A percentile compares a stretch with the other conserved stretches of the same genome.
phyloP scores from a whole-genome alignment of 2,888 invertebrate genomes.

The Lasioglossum villosulum region DNA sequence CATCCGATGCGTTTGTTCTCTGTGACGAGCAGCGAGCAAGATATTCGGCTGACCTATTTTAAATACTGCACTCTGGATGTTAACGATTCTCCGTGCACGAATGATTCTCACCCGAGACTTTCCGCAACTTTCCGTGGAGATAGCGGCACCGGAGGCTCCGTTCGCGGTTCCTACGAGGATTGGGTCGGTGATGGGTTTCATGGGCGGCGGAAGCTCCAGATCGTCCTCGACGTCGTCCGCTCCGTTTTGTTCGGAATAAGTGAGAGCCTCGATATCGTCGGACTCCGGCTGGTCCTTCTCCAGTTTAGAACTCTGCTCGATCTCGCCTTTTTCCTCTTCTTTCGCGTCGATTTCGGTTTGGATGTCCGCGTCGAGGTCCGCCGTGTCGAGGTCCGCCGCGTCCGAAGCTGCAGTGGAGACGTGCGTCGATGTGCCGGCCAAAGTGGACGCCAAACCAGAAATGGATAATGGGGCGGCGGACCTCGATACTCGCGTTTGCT shows the following conservation, averaged over 20 bases:
- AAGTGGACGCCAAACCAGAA: constrained; percentile 49
- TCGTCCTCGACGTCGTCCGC: constrained; percentile 92
- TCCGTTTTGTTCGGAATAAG: constrained; percentile 85
- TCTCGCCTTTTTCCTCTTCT: constrained; percentile 78
- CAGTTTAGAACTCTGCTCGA: constrained; percentile 42
- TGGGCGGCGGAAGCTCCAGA: constrained; percentile 97
- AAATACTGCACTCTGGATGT: neutral
- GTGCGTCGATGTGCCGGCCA: constrained; percentile 39
- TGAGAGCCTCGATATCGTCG: constrained; percentile 77
- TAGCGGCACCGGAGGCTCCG: constrained; percentile 79
- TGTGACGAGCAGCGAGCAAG: too few relatives aligned
- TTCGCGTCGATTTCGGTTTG: constrained; percentile 70
- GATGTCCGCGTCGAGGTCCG: constrained; percentile 82
- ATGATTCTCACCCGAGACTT: constrained; percentile 56
- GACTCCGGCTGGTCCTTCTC: constrained; percentile 83
- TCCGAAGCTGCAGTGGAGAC: constrained; percentile 41
- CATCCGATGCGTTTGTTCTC: neutral
- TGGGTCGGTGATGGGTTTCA: constrained; percentile 96
- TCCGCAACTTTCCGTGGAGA: constrained; percentile 82
- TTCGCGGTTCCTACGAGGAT: constrained; percentile 84
- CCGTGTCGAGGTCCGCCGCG: constrained; percentile 59
- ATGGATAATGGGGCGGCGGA: constrained; percentile 19
- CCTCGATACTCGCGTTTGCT: constrained; percentile 71
- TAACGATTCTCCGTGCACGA: neutral
- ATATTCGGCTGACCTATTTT: neutral